A percentile compares a stretch with the other conserved stretches of the same genome.
These are phyloP conservation scores for Aplocera efformata DNA, from an alignment of 2,888 invertebrate species.

Conservation along the genomic window DNA sequence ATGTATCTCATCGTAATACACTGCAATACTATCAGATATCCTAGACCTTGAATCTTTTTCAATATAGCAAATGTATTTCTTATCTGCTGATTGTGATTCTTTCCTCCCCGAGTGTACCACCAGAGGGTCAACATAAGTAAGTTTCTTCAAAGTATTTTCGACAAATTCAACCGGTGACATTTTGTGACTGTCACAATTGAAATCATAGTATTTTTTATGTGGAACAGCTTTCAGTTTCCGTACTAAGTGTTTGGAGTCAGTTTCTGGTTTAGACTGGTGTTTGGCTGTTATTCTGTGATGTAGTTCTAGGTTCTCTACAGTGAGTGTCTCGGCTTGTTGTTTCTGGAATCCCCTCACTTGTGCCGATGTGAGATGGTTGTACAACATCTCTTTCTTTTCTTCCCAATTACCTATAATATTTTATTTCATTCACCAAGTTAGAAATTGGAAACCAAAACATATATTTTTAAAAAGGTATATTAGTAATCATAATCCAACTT, in stretches of 20 bases:
- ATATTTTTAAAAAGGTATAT: no score
- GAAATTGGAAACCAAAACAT: no score
- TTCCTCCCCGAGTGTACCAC: no score
- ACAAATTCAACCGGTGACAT: conserved; percentile 7
- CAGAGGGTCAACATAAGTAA: neutral
- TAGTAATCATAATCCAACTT: no score
- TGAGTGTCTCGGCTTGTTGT: neutral
- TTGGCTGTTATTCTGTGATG: neutral
- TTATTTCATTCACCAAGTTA: no score
- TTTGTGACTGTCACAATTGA: neutral
- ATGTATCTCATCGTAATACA: conserved; percentile 10
- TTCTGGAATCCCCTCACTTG: neutral
- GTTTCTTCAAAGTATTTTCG: conserved; percentile 5
- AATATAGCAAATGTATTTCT: neutral
- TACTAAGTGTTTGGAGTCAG: neutral
- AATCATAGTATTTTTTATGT: conserved; percentile 6
- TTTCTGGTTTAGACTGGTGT: neutral
- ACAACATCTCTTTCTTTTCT: conserved; percentile 4
- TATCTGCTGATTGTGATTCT: neutral
- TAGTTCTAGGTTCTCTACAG: conserved; percentile 9
- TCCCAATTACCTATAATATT: conserved; percentile 1
- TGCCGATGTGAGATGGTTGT: conserved; percentile 1
- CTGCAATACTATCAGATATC: neutral
- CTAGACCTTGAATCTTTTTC: neutral
- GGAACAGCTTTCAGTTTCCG: neutral